Evolutionary conservation across 1,140 invertebrate genomes (phyloP).

Genomic region (Drosophila biarmipes): DNA sequence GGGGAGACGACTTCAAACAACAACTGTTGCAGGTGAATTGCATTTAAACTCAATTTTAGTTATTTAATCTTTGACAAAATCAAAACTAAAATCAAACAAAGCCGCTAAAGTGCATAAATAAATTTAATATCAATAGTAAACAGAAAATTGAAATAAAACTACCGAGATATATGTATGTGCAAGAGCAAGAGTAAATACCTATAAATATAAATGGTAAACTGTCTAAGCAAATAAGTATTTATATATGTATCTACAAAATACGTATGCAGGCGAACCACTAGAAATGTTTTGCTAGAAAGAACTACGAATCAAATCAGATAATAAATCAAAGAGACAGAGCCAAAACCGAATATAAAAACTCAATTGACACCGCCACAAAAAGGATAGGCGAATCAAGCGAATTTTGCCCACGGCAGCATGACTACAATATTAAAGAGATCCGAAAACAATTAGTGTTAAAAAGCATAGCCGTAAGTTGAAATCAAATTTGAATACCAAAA

Average conservation of each 20-base stretch:
- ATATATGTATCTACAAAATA: slow-evolving; percentile 28
- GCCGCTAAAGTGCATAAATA: slow-evolving; percentile 63
- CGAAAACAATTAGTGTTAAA: slow-evolving; percentile 31
- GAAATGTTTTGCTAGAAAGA: slow-evolving; percentile 15
- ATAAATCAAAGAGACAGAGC: slow-evolving; percentile 32
- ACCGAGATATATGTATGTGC: slow-evolving; percentile 27
- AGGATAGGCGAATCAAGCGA: slow-evolving; percentile 20
- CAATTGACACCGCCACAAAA: slow-evolving; percentile 32
- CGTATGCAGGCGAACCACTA: slow-evolving; percentile 8
- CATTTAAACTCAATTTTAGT: slow-evolving; percentile 67
- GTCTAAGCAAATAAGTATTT: slow-evolving; percentile 49
- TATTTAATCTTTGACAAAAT: slow-evolving; percentile 62
- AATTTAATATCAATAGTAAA: slow-evolving; percentile 58
- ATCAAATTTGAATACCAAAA: slow-evolving; percentile 23
- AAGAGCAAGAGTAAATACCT: slow-evolving; percentile 49
- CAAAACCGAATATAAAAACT: slow-evolving; percentile 19
- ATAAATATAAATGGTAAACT: slow-evolving; percentile 49
- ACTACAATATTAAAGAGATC: slow-evolving; percentile 44
- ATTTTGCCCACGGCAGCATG: slow-evolving; percentile 38
- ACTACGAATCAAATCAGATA: slow-evolving; percentile 48
- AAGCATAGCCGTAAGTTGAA: slow-evolving; percentile 25
- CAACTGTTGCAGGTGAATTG: slow-evolving; percentile 69
- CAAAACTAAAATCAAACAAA: slow-evolving; percentile 75
- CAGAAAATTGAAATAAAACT: slow-evolving; percentile 45
- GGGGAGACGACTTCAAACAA: slow-evolving; percentile 2